Evolutionary conservation across 2,888 invertebrate species (phyloP), one percentile per base, ranked within the genome.

Genomic region (Pandemis heparana): DNA sequence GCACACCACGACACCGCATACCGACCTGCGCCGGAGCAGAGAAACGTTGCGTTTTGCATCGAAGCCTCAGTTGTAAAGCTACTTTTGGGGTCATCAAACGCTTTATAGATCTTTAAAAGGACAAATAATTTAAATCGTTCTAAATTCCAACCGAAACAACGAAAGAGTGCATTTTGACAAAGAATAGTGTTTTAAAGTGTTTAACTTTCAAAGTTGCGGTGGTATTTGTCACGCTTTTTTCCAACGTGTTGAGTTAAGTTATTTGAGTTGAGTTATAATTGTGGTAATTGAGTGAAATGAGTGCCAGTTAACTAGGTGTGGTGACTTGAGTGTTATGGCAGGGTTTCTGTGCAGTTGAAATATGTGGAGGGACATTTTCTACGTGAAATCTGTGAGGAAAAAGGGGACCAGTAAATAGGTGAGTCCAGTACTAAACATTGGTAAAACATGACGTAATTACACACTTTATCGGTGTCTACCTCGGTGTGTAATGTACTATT

Each of bases 1-100:
- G 76, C 91, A 88, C 86, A 89, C 85, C 82, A 2, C 3, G 70
- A 71, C 70, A 53, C 74, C 91, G 92, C 93, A 93, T 93, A 92
- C 92, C 93, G 89, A 86, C 79, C 83, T 82, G 83, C 91, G 90
- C 91, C 83, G 82, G 91, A 91, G 91, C 92, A 84, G 80, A 56
- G 87, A 89, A 91, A 90, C 89, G 85, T 85, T 85, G 87, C 87
- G 89, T 90, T 92, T 92, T 91, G 92, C 92, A 90, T 92, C 86
- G 86, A 88, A 88, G 87, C 86, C 84, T 90, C 93, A 93, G 93
- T 94, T 88, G 87, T 87, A 87, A 86, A 83, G 85, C 87, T 85
- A 87, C 92, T 87, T 92, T 91, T 89, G 87, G 87, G 92, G 91
- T 92, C 92, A 92, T 89, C 91, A 92, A 89, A 92, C 94, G 93